Evolutionary conservation across 2,888 invertebrate genomes (phyloP), one percentile per base, ranked within the genome.

Genomic region (Pterobdella sp.): DNA sequence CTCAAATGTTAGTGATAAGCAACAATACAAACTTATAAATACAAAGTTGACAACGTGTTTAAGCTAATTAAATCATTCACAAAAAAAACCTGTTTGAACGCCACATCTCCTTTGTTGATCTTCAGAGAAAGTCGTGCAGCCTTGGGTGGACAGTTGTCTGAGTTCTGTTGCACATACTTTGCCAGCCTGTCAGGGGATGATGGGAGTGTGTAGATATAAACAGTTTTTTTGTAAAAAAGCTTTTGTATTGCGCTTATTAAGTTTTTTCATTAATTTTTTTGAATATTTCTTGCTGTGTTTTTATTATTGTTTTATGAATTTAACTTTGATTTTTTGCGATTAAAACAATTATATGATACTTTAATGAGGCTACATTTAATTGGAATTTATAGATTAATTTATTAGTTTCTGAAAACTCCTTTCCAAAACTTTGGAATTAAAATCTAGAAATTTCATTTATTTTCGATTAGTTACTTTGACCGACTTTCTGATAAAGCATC

Each of bases 1-100:
- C n/a, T n/a, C n/a, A n/a, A n/a, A n/a, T n/a, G n/a, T n/a, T n/a
- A n/a, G n/a, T n/a, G n/a, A n/a, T n/a, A n/a, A n/a, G n/a, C n/a
- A n/a, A 42, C 49, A 7, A 42, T 42, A 42, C 22, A 42, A 42
- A 42, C 10, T 42, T 42, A 42, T 42, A 42, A 42, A 42, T 14
- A 42, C 49, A 14, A 42, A 42, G 10, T 42, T 42, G 49, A 42
- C 7, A 7, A 42, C 49, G 22, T 42, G 7, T n/a, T n/a, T n/a
- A n/a, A n/a, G n/a, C n/a, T n/a, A n/a, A n/a, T n/a, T n/a, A n/a
- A n/a, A n/a, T n/a, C n/a, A n/a, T n/a, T n/a, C n/a, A n/a, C n/a
- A n/a, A n/a, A n/a, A n/a, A n/a, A 56, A 3, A 83, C 83, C 81
- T 82, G 82, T 75, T 82, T 81, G 78, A 83, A 83, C 31, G 82